Evolutionary conservation across 2,113 vertebrate genomes (phyloP), one percentile per base, ranked within the genome.

Genomic region (Ophiodon elongatus): DNA sequence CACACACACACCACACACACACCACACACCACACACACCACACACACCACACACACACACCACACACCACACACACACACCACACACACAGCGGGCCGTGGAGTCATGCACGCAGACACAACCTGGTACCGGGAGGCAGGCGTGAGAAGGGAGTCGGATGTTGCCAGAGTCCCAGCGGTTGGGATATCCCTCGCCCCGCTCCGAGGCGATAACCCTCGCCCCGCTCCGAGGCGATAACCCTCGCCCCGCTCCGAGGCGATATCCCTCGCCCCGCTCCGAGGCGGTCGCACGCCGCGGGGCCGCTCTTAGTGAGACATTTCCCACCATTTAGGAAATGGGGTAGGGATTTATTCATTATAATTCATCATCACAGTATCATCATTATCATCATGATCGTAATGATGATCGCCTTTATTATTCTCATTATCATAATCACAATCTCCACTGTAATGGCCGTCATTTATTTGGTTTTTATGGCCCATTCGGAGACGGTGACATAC

Each of bases 381-480:
- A 94, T 94, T 91, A 94, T 93, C 93, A 93, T 91, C 90, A 88
- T 85, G 87, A 89, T 92, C 62, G 85, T 95, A 93, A 95, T 92
- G 92, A 94, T 93, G 91, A 93, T 94, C 88, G 91, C 86, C 94
- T 94, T 95, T 94, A 94, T 95, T 95, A 94, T 94, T 94, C 88
- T 94, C 95, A 95, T 95, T 94, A 95, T 94, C 93, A 94, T 94
- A 93, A 94, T 94, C 93, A 93, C 93, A 92, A 91, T 93, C 92
- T 93, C 87, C 89, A 86, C 85, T 73, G 90, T 88, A 94, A 93
- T 91, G 91, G 88, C 90, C 83, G 85, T 92, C 93, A 92, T 94
- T 89, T 91, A 93, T 93, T 92, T 88, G 91, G 84, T 73, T 87
- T 94, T 95, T 94, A 95, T 95, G 90, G 92, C 89, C 93, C 92